Evolutionary conservation across 2,113 vertebrate genomes (phyloP).

Genomic region (Apteryx owenii): DNA sequence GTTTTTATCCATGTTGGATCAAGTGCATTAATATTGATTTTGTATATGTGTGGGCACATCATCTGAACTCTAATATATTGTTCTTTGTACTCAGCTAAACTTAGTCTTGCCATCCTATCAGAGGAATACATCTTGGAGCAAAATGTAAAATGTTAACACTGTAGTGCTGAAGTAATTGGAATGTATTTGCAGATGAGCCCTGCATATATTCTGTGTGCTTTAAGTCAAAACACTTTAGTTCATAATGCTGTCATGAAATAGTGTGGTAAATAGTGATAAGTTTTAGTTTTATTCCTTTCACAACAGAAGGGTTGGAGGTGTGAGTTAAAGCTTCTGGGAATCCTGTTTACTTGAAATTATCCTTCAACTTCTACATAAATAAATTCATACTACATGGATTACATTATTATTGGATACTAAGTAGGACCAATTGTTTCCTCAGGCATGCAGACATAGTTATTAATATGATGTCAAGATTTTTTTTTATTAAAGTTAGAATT

Average conservation of each 20-base stretch:
- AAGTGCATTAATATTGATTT: neutral
- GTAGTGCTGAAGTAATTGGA: neutral
- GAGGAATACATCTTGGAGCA: accelerated
- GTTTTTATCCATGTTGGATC: neutral
- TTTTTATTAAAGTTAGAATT: neutral
- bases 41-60: neutral
- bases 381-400: accelerated
- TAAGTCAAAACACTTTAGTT: neutral
- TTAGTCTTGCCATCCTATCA: neutral
- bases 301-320: neutral
- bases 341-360: neutral
- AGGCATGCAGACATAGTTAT: neutral
- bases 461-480: neutral
- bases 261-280: neutral
- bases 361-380: neutral
- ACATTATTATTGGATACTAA: neutral
- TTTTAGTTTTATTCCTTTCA: neutral
- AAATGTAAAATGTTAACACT: accelerated
- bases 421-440: neutral
- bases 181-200: neutral
- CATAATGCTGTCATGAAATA: neutral
- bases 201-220: neutral
- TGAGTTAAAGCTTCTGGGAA: neutral
- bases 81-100: neutral
- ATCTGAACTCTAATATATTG: neutral